Conservation (phyloP, 2,797 vertebrate species). For the Harpia harpyja region DNA sequence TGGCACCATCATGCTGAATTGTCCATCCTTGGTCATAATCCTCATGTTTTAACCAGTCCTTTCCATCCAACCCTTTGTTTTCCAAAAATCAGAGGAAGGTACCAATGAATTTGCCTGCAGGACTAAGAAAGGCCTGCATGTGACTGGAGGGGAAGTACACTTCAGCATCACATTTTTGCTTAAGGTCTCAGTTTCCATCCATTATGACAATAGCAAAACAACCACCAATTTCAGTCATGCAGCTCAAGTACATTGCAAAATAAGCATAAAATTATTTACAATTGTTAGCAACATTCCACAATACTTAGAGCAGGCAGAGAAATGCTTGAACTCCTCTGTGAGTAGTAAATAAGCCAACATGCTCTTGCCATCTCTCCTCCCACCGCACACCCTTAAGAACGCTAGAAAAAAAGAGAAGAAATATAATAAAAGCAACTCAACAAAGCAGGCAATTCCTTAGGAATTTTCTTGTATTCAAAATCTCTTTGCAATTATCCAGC, state of each 20-base stretch:
- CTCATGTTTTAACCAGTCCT: background rate
- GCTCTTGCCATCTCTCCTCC: constrained; percentile 4
- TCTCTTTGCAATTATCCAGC: constrained; percentile 55
- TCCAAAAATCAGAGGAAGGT: background rate
- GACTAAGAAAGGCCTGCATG: background rate
- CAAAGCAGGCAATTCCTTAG: constrained; percentile 43
- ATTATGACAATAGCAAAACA: background rate
- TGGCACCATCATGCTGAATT: background rate
- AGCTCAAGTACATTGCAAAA: constrained; percentile 26
- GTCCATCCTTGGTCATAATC: background rate
- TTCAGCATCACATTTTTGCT: background rate
- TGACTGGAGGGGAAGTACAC: background rate
- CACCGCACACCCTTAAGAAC: background rate
- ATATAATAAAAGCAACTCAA: constrained; percentile 4
- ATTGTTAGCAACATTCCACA: constrained; percentile 29
- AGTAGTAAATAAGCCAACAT: constrained; percentile 2
- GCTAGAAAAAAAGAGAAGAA: background rate
- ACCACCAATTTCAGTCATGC: background rate
- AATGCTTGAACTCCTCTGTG: constrained; percentile 2
- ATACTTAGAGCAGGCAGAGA: background rate
- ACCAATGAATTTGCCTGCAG: background rate
- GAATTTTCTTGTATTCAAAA: constrained; percentile 53
- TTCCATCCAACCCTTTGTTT: background rate
- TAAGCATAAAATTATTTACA: constrained; percentile 25
- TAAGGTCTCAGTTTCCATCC: background rate